Base-by-base conservation (phyloP, 2,888 invertebrate genomes). In the Alsophila aescularia region DNA sequence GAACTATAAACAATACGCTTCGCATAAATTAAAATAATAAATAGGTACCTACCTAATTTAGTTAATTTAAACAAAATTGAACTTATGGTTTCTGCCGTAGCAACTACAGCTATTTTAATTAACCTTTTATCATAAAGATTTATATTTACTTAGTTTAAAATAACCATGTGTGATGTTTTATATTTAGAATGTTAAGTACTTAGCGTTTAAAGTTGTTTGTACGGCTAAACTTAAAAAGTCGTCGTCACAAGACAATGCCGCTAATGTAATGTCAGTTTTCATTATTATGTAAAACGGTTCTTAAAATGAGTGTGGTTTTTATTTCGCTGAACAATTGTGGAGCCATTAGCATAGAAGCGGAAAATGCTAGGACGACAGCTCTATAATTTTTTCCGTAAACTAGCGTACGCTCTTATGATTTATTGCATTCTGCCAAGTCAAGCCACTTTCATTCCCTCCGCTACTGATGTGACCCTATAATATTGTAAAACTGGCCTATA, bases 211-310 rank as follows among this genome's bases (percentile, higher is more conserved):
- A 6, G 10, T 18, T 43, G 4, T 0, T 1, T 13, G 31, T 24
- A 24, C 32, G 21, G 6, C 27, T 10, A 18, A 47, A 52, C 21
- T 41, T 34, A 18, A 52, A 52, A 40, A 39, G 18, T 40, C 13
- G 34, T 32, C 35, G 18, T 35, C 35, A 48, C 24, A 29, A 49
- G 18, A 44, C 40, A 45, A 50, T 37, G 24, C 41, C 36, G 40
- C 50, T 42, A 36, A 31, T 15, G 14, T 54, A 40, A 49, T 49
- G 48, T 43, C 13, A 42, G 54, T 60, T 68, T 75, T 72, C 65
- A 64, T 70, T 69, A 64, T 54, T 59, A 73, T 70, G 77, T 69
- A 74, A 79, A 79, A 60, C 51, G 6, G 54, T 60, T 59, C 52
- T 67, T 53, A 56, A 60, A 61, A 60, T 60, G 63, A 65, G 55